Evolutionary conservation across 2,888 invertebrate genomes (phyloP).

Genomic region (Linnaemya tessellans): DNA sequence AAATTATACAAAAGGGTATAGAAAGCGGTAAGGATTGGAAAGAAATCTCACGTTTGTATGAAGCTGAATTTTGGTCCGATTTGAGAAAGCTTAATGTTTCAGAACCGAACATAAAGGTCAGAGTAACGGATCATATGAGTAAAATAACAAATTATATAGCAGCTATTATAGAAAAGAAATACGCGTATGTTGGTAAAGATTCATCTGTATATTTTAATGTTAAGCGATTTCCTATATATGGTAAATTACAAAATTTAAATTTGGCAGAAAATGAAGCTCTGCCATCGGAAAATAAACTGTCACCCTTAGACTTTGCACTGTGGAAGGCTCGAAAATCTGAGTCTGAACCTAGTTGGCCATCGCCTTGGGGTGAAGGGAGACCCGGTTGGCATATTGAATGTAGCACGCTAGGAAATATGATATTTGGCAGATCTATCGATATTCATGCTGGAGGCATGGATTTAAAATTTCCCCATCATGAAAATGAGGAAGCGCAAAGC

Average conservation of each 20-base stretch:
- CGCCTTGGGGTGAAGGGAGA: conserved; percentile 92
- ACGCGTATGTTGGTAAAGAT: conserved; percentile 88
- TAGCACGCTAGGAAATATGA: conserved; percentile 92
- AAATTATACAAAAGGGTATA: conserved; percentile 88
- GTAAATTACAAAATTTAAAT: conserved; percentile 87
- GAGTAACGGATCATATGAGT: conserved; percentile 93
- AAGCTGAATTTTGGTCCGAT: conserved; percentile 92
- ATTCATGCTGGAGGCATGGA: conserved; percentile 96
- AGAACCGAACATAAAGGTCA: conserved; percentile 88
- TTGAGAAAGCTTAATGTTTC: conserved; percentile 88
- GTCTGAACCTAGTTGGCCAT: conserved; percentile 92
- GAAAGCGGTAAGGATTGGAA: conserved; percentile 77
- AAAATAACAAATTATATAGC: conserved; percentile 90
- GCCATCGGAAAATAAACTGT: conserved; percentile 79
- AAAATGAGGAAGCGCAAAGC: conserved; percentile 97
- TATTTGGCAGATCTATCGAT: conserved; percentile 89
- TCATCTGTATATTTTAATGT: conserved; percentile 94
- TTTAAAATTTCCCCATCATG: conserved; percentile 96
- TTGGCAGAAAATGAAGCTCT: conserved; percentile 41
- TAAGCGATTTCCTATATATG: conserved; percentile 86
- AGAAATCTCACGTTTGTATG: conserved; percentile 87
- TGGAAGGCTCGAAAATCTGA: conserved; percentile 93
- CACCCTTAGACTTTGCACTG: conserved; percentile 91
- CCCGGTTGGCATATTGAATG: conserved; percentile 99
- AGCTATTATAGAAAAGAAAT: conserved; percentile 86